phyloP scores from a whole-genome alignment of 1,140 invertebrate genomes.

The Drosophila nigromelanica region DNA sequence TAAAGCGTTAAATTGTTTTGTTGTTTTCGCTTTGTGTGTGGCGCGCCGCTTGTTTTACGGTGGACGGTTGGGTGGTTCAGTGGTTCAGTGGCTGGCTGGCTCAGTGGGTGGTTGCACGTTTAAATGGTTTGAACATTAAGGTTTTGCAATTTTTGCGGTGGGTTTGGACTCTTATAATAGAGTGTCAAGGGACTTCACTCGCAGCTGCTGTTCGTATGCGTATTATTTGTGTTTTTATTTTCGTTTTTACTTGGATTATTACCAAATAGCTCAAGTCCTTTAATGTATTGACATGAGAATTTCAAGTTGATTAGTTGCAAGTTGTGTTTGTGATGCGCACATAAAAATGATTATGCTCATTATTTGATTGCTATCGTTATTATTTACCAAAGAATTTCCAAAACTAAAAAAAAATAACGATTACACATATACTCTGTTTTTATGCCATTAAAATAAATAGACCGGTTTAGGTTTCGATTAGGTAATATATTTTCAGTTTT shows the following conservation, averaged over 20 bases:
- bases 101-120: constrained; percentile 31
- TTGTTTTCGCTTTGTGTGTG: constrained; percentile 44
- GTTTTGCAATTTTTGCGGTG: constrained; percentile 26
- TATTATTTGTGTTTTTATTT: not conserved
- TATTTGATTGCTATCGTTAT: not conserved
- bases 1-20: constrained; percentile 81
- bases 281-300: not conserved
- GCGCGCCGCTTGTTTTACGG: constrained; percentile 8
- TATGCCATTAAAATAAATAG: too few species aligned
- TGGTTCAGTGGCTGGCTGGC: constrained; percentile 15
- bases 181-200: constrained; percentile 39
- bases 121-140: constrained; percentile 58
- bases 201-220: constrained; percentile 2
- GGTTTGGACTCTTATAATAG: constrained; percentile 27
- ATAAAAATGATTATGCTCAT: not conserved
- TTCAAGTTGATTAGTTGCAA: constrained; percentile 10
- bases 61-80: constrained; percentile 1
- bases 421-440: too few species aligned
- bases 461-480: too few species aligned
- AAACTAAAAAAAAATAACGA: too few species aligned
- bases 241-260: constrained; percentile 1
- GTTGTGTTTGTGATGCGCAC: not conserved
- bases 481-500: too few species aligned
- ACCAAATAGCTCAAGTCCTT: constrained; percentile 12
- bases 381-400: not conserved